Conservation (phyloP, 2,888 invertebrate genomes). For the Erannis defoliaria region DNA sequence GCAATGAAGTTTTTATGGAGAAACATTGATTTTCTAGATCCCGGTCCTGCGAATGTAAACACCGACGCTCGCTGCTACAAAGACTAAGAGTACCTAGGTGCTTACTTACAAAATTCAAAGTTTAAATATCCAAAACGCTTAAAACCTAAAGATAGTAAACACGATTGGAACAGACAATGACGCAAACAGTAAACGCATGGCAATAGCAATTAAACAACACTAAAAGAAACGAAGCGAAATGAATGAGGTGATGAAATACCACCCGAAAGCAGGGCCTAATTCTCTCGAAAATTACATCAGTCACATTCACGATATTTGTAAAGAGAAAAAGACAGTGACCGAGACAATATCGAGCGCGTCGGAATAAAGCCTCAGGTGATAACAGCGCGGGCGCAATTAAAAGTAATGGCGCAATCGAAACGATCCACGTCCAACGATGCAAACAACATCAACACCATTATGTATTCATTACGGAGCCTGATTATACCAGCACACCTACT, state of each 20-base stretch:
- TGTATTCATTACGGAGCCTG: conserved; percentile 21
- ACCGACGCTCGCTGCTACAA: no score
- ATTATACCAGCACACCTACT: conserved; percentile 1
- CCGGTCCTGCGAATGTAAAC: no score
- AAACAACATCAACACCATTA: conserved; percentile 31
- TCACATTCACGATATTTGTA: neutral
- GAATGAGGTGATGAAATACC: conserved; percentile 22
- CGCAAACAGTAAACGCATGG: conserved; percentile 13
- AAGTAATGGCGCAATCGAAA: conserved; percentile 34
- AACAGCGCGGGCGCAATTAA: conserved; percentile 21
- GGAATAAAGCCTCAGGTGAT: conserved; percentile 11
- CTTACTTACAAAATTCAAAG: no score
- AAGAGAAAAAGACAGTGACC: neutral
- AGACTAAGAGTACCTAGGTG: no score
- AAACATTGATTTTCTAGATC: no score
- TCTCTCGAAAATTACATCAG: neutral
- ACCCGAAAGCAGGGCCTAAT: neutral
- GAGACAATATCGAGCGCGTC: neutral
- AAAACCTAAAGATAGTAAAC: neutral
- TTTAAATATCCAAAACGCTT: no score
- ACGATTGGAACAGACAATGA: neutral
- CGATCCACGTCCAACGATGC: conserved; percentile 26
- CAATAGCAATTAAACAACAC: conserved; percentile 14
- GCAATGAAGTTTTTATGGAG: no score
- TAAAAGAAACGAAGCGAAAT: neutral